Base-by-base conservation (phyloP, 2,797 vertebrate genomes). In the Petrocephalus schoutedeni region DNA sequence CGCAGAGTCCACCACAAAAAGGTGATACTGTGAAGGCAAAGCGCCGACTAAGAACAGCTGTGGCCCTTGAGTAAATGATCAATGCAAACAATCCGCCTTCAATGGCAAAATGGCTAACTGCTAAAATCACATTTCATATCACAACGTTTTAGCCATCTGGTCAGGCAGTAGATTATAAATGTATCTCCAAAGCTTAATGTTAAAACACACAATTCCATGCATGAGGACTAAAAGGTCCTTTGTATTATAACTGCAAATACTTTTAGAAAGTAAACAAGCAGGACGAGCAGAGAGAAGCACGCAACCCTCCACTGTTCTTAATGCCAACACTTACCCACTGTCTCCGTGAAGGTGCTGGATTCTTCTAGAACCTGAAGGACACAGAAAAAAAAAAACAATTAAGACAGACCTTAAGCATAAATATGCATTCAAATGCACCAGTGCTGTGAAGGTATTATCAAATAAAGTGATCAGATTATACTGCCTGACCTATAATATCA, bases 311-410 rank as follows among this genome's bases (percentile, higher is more conserved):
- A 10, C 2, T 36, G 21, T 53, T 7, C 28, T 10, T 41, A 36
- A 23, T 14, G 8, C 51, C 49, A 49, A 90, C 86, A 95, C 95
- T 95, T 91, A 96, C 95, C 94, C 89, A 89, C 89, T 91, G 89
- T 87, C 86, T 88, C 80, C 77, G 89, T 90, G 89, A 91, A 85
- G 91, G 89, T 58, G 88, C 90, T 56, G 91, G 86, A 58, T 74
- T 88, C 92, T 93, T 91, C 90, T 89, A 92, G 88, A 90, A 93
- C 95, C 96, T 96, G 93, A 89, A 93, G 94, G 91, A 94, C 91
- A 95, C 59, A 93, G 91, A 90, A 92, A 89, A 91, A 90, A 89
- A 49, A 89, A 49, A 85, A 53, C 7, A 51, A 90, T 95, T 86
- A 95, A 80, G 92, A 91, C 90, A 85, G 51, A 87, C 74, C 74